Base-by-base conservation (phyloP, 2,113 vertebrate genomes). In the Uropsilus gracilis region DNA sequence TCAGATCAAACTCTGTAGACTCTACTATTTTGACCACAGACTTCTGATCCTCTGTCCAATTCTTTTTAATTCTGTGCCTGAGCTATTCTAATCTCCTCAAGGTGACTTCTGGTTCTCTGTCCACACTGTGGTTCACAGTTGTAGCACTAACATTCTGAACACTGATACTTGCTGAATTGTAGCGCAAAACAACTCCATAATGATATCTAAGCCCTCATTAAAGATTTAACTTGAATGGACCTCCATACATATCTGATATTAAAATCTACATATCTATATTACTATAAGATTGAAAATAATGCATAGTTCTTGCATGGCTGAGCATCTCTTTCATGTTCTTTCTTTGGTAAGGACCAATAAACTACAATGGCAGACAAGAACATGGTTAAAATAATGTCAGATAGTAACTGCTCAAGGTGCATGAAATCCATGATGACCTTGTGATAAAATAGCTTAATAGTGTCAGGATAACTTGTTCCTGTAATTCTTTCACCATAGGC, bases 251-350 rank as follows among this genome's bases (percentile, higher is more conserved):
- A 72, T 0, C 7, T 30, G 69, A 78, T 22, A 84, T 72, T 78
- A 90, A 94, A 82, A 59, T 78, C 30, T 57, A 82, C 5, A 64
- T 91, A 73, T 55, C 66, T 63, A 37, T 44, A 14, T 76, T 17
- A 82, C 14, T 91, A 50, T 32, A 85, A 91, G 48, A n/a, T 89
- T 44, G 39, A 82, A 85, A 95, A 91, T 28, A 89, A 68, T 69
- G 55, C 1, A 24, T 44, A 77, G 57, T 89, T 87, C 42, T 22
- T 57, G 0, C 46, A 64, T 86, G 3, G 22, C 32, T 92, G 50
- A 26, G 28, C 37, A 71, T 32, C 44, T 28, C 1, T 94, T 85
- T 14, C 48, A 78, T 71, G 30, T 9, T 24, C 24, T 63, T 26
- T 80, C 37, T 57, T 48, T 86, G 73, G 28, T 69, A 85, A 86